Conservation (phyloP, 92 coral and sea anemone species). For the Actinostola sp. region DNA sequence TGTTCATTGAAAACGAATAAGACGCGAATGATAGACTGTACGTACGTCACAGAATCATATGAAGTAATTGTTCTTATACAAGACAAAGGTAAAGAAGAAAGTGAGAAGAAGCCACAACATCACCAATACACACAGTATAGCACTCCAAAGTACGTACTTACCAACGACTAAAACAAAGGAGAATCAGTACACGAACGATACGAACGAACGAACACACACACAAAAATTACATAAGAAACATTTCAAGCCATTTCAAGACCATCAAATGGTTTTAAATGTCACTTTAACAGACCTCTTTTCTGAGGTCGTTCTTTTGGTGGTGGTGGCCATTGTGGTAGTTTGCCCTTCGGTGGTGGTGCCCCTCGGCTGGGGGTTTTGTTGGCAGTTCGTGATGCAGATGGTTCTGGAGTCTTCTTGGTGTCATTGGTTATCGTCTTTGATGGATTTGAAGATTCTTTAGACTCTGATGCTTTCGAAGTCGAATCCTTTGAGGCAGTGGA, state of each 20-base stretch:
- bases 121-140: slow-evolving; percentile 25
- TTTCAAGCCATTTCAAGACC: slow-evolving; percentile 2
- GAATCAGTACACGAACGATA: slow-evolving; percentile 37
- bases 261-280: not conserved
- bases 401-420: slow-evolving; percentile 8
- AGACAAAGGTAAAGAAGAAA: not conserved
- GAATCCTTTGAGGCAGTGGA: slow-evolving; percentile 12
- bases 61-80: not conserved
- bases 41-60: not conserved
- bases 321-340: slow-evolving; percentile 30
- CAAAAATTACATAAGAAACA: slow-evolving; percentile 1
- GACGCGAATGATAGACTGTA: slow-evolving; percentile 9
- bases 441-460: slow-evolving; percentile 16
- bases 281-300: slow-evolving; percentile 33
- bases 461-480: slow-evolving; percentile 9
- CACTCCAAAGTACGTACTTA: slow-evolving; percentile 35
- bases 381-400: not conserved
- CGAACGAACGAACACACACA: slow-evolving; percentile 22
- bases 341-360: slow-evolving; percentile 15
- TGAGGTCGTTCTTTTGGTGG: slow-evolving; percentile 32
- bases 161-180: slow-evolving; percentile 21
- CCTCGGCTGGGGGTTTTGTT: slow-evolving; percentile 1
- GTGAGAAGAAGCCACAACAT: not conserved
- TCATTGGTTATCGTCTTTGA: slow-evolving; percentile 18
- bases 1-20: not conserved